A percentile compares a stretch with the other conserved stretches of the same genome.
Conservation (phyloP, 92 coral and sea anemone genomes). For the Palythoa caribaeorum region DNA sequence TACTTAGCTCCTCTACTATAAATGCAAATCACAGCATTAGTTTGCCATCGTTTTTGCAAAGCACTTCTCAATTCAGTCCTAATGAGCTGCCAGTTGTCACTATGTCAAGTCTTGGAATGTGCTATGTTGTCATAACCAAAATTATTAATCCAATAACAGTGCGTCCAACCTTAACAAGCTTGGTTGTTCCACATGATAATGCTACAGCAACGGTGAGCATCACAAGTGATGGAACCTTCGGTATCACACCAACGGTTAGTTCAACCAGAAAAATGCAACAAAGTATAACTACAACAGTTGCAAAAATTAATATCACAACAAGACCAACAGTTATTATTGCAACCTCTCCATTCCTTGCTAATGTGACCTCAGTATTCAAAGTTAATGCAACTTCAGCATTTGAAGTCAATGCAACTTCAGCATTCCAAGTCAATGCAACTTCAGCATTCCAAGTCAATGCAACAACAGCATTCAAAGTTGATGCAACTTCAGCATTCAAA, state of each 20-base stretch:
- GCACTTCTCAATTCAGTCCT: constrained; percentile 28
- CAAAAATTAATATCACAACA: not conserved
- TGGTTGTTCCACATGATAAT: not conserved
- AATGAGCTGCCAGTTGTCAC: constrained; percentile 63
- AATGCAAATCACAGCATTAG: not conserved
- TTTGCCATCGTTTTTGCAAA: not conserved
- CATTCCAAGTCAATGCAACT: not conserved
- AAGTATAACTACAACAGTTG: not conserved
- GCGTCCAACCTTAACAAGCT: constrained; percentile 51
- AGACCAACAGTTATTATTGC: not conserved
- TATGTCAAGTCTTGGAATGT: constrained; percentile 87
- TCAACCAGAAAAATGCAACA: not conserved
- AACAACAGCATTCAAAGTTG: not conserved
- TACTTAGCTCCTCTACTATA: not conserved
- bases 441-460: not conserved
- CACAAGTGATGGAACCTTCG: constrained; percentile 21
- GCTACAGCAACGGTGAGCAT: not conserved
- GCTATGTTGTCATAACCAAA: constrained; percentile 80
- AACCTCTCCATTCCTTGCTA: constrained; percentile 17
- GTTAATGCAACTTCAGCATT: constrained; percentile 25
- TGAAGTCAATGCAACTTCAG: constrained; percentile 18
- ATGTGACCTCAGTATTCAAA: constrained; percentile 22
- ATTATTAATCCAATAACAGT: constrained; percentile 55
- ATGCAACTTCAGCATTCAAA: constrained; percentile 10
- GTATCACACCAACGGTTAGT: not conserved